Evolutionary conservation across 2,888 invertebrate genomes (phyloP).

Genomic region (Drosophila mayaguana): DNA sequence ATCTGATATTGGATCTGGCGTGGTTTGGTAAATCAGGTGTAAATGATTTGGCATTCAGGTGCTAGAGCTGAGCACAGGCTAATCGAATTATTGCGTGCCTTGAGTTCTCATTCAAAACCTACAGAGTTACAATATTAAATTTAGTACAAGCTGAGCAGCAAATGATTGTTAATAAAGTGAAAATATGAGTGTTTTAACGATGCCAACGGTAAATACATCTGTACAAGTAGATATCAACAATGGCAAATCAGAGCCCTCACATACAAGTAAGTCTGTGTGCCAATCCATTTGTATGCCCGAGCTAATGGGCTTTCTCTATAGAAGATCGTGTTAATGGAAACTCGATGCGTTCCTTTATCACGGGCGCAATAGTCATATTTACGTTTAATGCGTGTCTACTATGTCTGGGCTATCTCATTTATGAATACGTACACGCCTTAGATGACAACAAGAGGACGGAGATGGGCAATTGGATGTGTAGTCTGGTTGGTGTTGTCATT

Average conservation of each 20-base stretch:
- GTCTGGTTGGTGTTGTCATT: background rate
- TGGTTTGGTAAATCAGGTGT: conserved; percentile 68
- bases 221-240: conserved; percentile 20
- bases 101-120: conserved; percentile 32
- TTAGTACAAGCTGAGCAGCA: background rate
- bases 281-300: background rate
- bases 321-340: conserved; percentile 4
- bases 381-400: conserved; percentile 47
- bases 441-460: conserved; percentile 2
- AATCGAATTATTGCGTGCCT: conserved; percentile 53
- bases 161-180: background rate
- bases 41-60: conserved; percentile 62
- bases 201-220: conserved; percentile 17
- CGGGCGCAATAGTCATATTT: conserved; percentile 16
- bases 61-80: conserved; percentile 32
- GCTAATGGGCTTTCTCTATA: conserved; percentile 2
- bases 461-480: background rate
- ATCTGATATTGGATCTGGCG: conserved; percentile 4
- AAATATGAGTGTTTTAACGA: conserved; percentile 26
- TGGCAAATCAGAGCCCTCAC: background rate
- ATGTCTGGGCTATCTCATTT: conserved; percentile 10
- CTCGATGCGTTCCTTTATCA: background rate
- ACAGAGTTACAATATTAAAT: background rate
- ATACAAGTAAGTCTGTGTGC: conserved; percentile 12
- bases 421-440: conserved; percentile 16